Evolutionary conservation across 2,797 vertebrate species (phyloP), one percentile per base, ranked within the genome.

Genomic region (Otolemur crassicaudatus): DNA sequence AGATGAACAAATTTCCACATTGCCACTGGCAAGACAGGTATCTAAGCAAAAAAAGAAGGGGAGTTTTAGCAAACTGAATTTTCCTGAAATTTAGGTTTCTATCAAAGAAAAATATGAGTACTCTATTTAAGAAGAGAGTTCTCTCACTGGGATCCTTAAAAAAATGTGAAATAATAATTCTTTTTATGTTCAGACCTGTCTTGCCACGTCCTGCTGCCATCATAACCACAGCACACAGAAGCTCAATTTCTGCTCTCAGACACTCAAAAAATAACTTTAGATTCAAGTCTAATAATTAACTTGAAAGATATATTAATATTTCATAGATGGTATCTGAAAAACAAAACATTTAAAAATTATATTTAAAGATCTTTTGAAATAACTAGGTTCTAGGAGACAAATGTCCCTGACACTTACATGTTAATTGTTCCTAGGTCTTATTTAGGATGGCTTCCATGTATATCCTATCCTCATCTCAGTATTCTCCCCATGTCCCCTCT

Each of bases 61-160:
- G 87, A 37, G 58, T 81, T 94, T 87, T 72, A 90, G 75, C 37
- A 69, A 84, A 92, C 4, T 22, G 27, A 80, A 93, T 92, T 69
- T 83, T 90, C 72, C 75, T 96, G 27, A 67, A 95, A 87, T 89
- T 80, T 92, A 95, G 86, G 27, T 83, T 90, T 87, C 76, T 73
- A 91, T 63, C 67, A 67, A 96, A 95, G 61, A 77, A 96, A 97
- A 87, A 76, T 86, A 94, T 86, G 76, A 96, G 43, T 88, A 63
- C 40, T 86, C 53, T 90, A 65, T 67, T 94, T 90, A 96, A 85
- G 81, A 81, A 91, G 69, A 73, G 5, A 92, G 16, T 46, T 86
- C 49, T 91, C 14, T 96, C 70, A 90, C 83, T 87, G 75, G 56
- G 80, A 76, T 82, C 43, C 75, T 95, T 70, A 72, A 31, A 73